Percentiles rank a stretch among this genome's conserved stretches.
Evolutionary conservation across 2,888 invertebrate species (phyloP).

Genomic region (Lycocerus yunnanus): DNA sequence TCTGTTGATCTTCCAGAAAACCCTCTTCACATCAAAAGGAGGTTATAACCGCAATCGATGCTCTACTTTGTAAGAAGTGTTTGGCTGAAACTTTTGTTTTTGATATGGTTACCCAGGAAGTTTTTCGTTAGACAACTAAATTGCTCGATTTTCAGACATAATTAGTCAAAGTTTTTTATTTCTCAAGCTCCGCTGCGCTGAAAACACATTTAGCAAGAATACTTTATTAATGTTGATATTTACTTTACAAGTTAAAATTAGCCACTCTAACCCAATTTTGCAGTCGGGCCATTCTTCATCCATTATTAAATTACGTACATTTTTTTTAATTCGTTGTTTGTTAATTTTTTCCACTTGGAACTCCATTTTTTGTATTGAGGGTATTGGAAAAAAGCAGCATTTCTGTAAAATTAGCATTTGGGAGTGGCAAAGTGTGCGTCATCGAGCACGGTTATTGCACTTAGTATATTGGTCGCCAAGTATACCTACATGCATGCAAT

Average conservation of each 20-base stretch:
- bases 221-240: not conserved
- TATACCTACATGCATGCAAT: not conserved
- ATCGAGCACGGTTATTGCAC: slow-evolving; percentile 39
- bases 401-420: slow-evolving; percentile 16
- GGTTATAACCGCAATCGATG: not conserved
- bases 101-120: not conserved
- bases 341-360: not conserved
- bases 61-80: not conserved
- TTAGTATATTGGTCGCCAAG: slow-evolving; percentile 43
- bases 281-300: not conserved
- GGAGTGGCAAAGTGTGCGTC: slow-evolving; percentile 12
- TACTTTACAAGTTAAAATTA: not conserved
- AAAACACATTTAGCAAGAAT: too few species aligned
- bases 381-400: slow-evolving; percentile 6
- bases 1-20: not conserved
- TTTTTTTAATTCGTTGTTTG: not conserved
- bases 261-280: not conserved
- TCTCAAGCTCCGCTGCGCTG: not conserved
- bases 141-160: not conserved
- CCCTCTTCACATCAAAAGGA: not conserved
- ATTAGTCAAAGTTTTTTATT: not conserved
- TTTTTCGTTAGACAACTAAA: not conserved
- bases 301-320: not conserved
- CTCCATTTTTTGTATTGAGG: not conserved
- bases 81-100: not conserved